Evolutionary conservation across 35 echinoderm and acorn worm genomes (phyloP).

Genomic region (Heliocidaris erythrogramma): DNA sequence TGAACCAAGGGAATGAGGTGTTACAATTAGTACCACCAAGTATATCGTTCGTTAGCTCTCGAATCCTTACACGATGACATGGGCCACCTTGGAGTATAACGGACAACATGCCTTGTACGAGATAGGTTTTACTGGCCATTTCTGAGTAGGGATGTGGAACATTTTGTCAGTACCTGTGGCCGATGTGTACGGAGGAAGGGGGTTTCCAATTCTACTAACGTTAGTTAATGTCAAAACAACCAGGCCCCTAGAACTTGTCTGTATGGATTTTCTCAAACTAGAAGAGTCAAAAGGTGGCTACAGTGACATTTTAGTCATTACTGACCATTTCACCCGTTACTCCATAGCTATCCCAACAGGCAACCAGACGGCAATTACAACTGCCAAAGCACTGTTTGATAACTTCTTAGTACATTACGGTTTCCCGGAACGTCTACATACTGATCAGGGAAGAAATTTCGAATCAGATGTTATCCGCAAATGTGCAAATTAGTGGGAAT

Average conservation of each 20-base stretch:
- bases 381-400: slow-evolving; percentile 59
- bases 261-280: slow-evolving; percentile 64
- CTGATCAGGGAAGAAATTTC: slow-evolving; percentile 79
- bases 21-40: slow-evolving; percentile 44
- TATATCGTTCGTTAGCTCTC: slow-evolving; percentile 24
- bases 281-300: slow-evolving; percentile 43
- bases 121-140: slow-evolving; percentile 66
- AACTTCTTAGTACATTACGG: too few relatives aligned
- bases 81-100: slow-evolving; percentile 59
- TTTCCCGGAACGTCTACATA: slow-evolving; percentile 53
- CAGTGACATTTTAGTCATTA: slow-evolving; percentile 55
- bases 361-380: slow-evolving; percentile 59
- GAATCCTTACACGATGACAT: slow-evolving; percentile 19
- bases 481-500: slow-evolving; percentile 66
- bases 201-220: slow-evolving; percentile 37
- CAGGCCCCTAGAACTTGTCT: slow-evolving; percentile 59
- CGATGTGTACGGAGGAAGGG: too few relatives aligned
- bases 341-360: slow-evolving; percentile 55
- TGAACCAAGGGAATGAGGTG: background rate
- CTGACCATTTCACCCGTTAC: slow-evolving; percentile 68
- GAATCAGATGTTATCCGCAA: slow-evolving; percentile 66
- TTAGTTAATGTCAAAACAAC: slow-evolving; percentile 51
- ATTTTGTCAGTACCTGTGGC: slow-evolving; percentile 50
- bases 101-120: slow-evolving; percentile 51
- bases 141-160: slow-evolving; percentile 45